Evolutionary conservation across 2,888 invertebrate species (phyloP).

Genomic region (Odontomyia ornata): DNA sequence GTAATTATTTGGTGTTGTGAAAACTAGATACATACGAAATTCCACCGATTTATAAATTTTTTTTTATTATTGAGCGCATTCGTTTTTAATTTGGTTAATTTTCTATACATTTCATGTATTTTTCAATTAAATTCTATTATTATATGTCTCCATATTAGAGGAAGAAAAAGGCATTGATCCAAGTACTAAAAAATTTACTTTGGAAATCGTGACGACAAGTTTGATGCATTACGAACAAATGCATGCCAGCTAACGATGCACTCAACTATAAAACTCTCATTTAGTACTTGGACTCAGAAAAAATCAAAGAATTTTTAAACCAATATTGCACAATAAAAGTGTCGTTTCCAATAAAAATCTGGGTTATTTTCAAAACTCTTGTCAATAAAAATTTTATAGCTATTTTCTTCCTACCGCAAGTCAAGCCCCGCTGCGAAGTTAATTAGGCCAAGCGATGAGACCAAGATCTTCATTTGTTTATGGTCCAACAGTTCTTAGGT

Average conservation of each 20-base stretch:
- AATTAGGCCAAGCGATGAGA: slow-evolving; percentile 28
- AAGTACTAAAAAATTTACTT: too few species aligned
- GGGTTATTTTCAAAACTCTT: neutral
- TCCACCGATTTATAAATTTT: too few species aligned
- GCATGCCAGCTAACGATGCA: neutral
- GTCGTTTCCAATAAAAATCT: slow-evolving; percentile 9
- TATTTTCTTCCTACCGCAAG: slow-evolving; percentile 2
- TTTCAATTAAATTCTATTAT: too few species aligned
- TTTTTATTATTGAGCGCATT: too few species aligned
- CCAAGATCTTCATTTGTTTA: neutral
- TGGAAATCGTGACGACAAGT: too few species aligned
- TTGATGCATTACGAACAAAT: neutral
- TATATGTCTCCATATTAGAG: too few species aligned
- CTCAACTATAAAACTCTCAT: neutral
- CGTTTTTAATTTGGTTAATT: too few species aligned
- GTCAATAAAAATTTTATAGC: slow-evolving; percentile 33
- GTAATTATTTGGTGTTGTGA: too few species aligned
- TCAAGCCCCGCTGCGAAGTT: slow-evolving; percentile 24
- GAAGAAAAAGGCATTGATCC: too few species aligned
- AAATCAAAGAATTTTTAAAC: neutral
- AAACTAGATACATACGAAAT: too few species aligned
- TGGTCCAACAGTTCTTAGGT: slow-evolving; percentile 23
- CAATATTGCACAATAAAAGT: slow-evolving; percentile 18
- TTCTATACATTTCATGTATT: too few species aligned
- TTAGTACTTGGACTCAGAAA: neutral